A percentile compares a stretch with the other conserved stretches of the same genome.
Evolutionary conservation across 2,888 invertebrate species (phyloP).

Genomic region (Dioctria rufipes): DNA sequence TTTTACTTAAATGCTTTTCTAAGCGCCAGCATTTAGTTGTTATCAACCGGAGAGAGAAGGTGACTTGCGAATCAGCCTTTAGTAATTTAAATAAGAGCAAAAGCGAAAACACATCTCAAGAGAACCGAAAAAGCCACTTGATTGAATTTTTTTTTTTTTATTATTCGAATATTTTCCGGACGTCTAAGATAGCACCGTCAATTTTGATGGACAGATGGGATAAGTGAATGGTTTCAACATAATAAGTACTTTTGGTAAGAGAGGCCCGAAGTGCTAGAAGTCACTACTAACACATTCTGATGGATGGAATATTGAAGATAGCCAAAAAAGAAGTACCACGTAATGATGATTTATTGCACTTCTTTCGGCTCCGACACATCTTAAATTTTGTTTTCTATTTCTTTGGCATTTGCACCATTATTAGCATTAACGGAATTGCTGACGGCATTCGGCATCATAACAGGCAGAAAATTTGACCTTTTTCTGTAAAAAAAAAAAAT

Average conservation of each 20-base stretch:
- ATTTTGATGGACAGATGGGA: constrained; percentile 46
- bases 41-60: no score
- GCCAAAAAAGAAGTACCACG: constrained; percentile 14
- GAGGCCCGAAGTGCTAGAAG: not conserved
- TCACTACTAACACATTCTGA: constrained; percentile 20
- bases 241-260: constrained; percentile 20
- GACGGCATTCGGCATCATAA: constrained; percentile 25
- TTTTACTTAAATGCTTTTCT: no score
- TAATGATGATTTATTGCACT: constrained; percentile 51
- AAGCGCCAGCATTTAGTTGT: no score
- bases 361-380: constrained; percentile 22
- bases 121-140: not conserved
- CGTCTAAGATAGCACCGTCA: constrained; percentile 9
- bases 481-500: constrained; percentile 5
- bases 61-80: no score
- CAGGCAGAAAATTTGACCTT: constrained; percentile 36
- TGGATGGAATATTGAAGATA: constrained; percentile 43
- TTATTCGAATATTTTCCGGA: constrained; percentile 24
- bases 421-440: not conserved
- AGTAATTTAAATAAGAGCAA: no score
- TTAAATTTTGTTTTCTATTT: constrained; percentile 32
- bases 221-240: constrained; percentile 35
- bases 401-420: not conserved
- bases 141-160: constrained; percentile 3
- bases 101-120: no score